Evolutionary conservation across 2,888 invertebrate genomes (phyloP).

Genomic region (Buathra laborator): DNA sequence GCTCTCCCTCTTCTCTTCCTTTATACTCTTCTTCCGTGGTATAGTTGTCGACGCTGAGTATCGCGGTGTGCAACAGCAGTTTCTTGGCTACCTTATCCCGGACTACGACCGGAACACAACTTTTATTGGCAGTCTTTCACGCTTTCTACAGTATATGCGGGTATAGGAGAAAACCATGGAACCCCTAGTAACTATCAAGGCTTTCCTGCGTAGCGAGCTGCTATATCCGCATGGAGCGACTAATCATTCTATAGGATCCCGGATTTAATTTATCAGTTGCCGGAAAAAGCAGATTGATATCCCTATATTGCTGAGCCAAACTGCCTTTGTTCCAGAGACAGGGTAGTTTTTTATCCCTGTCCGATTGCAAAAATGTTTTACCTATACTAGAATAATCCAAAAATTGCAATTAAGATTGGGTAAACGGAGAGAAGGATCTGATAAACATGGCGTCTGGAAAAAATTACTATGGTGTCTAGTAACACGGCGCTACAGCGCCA

Average conservation of each 20-base stretch:
- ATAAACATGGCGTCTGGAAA: no score
- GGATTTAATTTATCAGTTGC: constrained; percentile 57
- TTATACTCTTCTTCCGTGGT: constrained; percentile 1
- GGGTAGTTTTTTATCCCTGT: not conserved
- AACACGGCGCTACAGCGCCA: no score
- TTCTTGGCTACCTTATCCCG: constrained; percentile 37
- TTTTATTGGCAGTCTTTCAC: constrained; percentile 67
- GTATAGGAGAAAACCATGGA: not conserved
- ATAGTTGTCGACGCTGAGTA: constrained; percentile 1
- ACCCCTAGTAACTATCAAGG: constrained; percentile 1
- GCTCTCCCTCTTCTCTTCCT: constrained; percentile 26
- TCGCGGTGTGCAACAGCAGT: constrained; percentile 19
- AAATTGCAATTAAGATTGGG: no score
- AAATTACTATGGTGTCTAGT: no score
- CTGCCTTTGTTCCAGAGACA: not conserved
- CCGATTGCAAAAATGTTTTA: no score
- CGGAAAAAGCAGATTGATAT: constrained; percentile 49
- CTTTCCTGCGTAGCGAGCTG: constrained; percentile 1
- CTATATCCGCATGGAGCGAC: constrained; percentile 26
- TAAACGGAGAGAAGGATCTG: no score
- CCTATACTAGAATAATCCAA: no score
- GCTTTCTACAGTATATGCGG: constrained; percentile 42
- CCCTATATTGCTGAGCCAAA: not conserved
- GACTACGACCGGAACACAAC: constrained; percentile 42
- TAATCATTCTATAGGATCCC: constrained; percentile 16